Percentiles rank a stretch among this genome's conserved stretches.
phyloP scores from a whole-genome alignment of 2,113 vertebrate genomes.

The Canis aureus region DNA sequence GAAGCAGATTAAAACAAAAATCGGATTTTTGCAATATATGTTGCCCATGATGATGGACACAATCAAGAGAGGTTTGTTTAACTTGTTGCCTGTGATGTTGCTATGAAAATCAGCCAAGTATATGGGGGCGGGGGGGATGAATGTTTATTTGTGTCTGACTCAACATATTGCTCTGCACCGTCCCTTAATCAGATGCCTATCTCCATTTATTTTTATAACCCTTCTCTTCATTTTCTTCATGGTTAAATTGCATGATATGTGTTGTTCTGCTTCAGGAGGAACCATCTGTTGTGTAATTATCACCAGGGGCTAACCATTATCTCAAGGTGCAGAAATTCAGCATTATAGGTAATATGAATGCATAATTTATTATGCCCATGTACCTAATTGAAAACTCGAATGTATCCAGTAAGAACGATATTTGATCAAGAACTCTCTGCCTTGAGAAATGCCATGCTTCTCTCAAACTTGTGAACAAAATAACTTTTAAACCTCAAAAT shows the following conservation, averaged over 20 bases:
- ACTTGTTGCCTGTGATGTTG: neutral
- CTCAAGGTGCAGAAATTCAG: conserved; percentile 71
- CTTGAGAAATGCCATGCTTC: conserved; percentile 25
- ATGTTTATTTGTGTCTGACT: conserved; percentile 7
- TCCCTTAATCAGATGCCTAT: conserved; percentile 3
- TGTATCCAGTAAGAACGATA: conserved; percentile 12
- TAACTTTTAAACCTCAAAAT: neutral
- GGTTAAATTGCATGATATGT: conserved; percentile 71
- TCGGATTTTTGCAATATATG: neutral
- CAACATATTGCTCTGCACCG: neutral
- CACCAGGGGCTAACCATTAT: conserved; percentile 68
- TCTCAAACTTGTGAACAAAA: neutral
- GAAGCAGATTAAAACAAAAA: conserved; percentile 1
- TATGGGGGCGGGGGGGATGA: neutral
- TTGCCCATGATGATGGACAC: neutral
- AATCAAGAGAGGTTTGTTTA: neutral
- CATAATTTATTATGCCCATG: conserved; percentile 64
- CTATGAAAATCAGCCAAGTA: neutral
- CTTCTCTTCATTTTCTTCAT: conserved; percentile 73
- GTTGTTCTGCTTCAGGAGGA: conserved; percentile 70
- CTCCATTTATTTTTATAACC: conserved; percentile 55
- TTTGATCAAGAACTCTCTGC: neutral
- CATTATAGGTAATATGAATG: conserved; percentile 55
- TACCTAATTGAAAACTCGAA: conserved; percentile 60
- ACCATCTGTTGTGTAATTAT: conserved; percentile 79